Conservation (phyloP, 2,797 vertebrate species). For the Amazona finschi region DNA sequence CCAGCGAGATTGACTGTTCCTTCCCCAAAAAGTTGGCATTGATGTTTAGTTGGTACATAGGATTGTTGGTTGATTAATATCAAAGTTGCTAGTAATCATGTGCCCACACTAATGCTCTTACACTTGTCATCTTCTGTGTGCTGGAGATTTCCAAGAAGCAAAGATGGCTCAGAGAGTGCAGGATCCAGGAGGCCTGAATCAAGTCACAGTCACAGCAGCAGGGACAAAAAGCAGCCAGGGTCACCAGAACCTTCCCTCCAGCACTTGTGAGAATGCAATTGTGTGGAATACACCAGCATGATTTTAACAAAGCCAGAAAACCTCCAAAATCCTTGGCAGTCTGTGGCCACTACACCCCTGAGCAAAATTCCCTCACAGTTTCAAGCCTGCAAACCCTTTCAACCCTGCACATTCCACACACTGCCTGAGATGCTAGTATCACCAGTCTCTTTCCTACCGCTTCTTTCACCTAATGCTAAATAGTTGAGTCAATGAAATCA, state of each 20-base stretch:
- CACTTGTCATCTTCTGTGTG: neutral
- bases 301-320: neutral
- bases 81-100: neutral
- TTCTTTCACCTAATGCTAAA: neutral
- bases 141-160: neutral
- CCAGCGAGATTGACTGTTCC: neutral
- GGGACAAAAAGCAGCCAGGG: neutral
- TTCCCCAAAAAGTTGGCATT: neutral
- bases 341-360: neutral
- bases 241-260: neutral
- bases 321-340: neutral
- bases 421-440: neutral
- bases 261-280: neutral
- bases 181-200: neutral
- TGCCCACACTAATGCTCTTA: neutral
- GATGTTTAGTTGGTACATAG: neutral
- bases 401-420: neutral
- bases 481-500: neutral
- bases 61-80: neutral
- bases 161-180: neutral
- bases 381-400: neutral
- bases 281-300: neutral
- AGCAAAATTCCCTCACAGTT: neutral
- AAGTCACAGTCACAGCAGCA: neutral
- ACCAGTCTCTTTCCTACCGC: neutral